phyloP scores from a whole-genome alignment of 2,888 invertebrate species.

The Venustoraphidia nigricollis region DNA sequence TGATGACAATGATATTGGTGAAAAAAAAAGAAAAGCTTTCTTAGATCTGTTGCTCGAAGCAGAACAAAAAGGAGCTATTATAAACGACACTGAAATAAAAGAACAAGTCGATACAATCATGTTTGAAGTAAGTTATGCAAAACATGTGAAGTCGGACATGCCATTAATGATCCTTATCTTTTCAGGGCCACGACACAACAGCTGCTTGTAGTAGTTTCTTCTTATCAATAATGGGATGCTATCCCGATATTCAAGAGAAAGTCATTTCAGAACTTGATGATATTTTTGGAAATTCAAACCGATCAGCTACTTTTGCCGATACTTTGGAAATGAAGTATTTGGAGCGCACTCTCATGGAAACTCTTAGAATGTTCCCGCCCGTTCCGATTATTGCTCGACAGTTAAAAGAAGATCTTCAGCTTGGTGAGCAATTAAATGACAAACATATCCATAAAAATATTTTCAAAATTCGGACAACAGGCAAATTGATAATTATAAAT shows the following conservation, averaged over 20 bases:
- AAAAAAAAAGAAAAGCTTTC: conserved; percentile 73
- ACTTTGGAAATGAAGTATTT: conserved; percentile 69
- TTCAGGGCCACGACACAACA: conserved; percentile 64
- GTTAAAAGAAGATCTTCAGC: conserved; percentile 49
- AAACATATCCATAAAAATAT: too few relatives aligned
- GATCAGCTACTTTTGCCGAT: conserved; percentile 61
- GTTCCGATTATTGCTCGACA: conserved; percentile 64
- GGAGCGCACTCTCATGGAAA: conserved; percentile 63
- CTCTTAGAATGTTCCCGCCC: conserved; percentile 63
- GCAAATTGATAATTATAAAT: too few relatives aligned
- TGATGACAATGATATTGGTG: conserved; percentile 67
- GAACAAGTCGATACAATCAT: conserved; percentile 79
- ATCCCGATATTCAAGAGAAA: conserved; percentile 62
- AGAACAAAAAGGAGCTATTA: conserved; percentile 56
- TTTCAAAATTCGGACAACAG: too few relatives aligned
- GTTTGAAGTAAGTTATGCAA: conserved; percentile 49
- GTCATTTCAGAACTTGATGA: conserved; percentile 59
- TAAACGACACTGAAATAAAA: conserved; percentile 66
- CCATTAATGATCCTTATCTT: not conserved
- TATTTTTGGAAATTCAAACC: conserved; percentile 63
- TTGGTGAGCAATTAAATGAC: conserved; percentile 28
- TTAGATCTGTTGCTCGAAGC: conserved; percentile 79
- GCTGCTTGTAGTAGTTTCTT: conserved; percentile 81
- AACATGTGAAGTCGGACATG: too few relatives aligned
- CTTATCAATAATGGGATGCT: conserved; percentile 63